Conservation (phyloP, 2,113 vertebrate genomes). For the Chaetodon trifascialis region DNA sequence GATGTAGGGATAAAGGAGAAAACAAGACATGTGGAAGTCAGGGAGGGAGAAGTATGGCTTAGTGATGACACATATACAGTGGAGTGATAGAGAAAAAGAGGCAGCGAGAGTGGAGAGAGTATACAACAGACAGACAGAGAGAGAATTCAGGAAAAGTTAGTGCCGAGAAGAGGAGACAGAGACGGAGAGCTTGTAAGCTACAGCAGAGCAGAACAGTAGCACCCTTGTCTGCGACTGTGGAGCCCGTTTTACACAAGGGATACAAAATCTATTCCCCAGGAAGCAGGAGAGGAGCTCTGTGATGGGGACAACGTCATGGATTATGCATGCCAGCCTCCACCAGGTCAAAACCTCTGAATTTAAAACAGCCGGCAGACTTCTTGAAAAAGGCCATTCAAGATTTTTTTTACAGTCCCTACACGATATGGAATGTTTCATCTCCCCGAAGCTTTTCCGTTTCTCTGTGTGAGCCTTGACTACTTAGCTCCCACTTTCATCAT, state of each 20-base stretch:
- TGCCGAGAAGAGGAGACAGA: constrained; percentile 23
- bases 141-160: constrained; percentile 23
- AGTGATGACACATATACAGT: constrained; percentile 23
- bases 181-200: constrained; percentile 44
- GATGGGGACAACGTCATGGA: constrained; percentile 77
- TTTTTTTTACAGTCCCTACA: constrained; percentile 14
- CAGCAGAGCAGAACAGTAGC: constrained; percentile 60
- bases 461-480: constrained; percentile 26
- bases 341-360: constrained; percentile 73
- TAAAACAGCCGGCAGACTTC: constrained; percentile 61
- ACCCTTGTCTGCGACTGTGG: constrained; percentile 53
- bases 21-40: constrained; percentile 1
- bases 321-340: constrained; percentile 66
- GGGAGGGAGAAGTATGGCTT: not conserved
- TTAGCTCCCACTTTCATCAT: constrained; percentile 57
- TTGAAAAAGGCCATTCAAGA: constrained; percentile 55
- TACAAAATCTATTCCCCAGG: constrained; percentile 64
- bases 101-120: not conserved
- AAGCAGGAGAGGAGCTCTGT: constrained; percentile 59
- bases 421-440: constrained; percentile 42
- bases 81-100: constrained; percentile 5
- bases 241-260: constrained; percentile 59
- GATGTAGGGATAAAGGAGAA: constrained; percentile 1
- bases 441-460: constrained; percentile 41
- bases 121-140: not conserved